These are phyloP conservation scores for Euwallacea similis DNA, from an alignment of 1,140 invertebrate genomes.

Conservation along the genomic window DNA sequence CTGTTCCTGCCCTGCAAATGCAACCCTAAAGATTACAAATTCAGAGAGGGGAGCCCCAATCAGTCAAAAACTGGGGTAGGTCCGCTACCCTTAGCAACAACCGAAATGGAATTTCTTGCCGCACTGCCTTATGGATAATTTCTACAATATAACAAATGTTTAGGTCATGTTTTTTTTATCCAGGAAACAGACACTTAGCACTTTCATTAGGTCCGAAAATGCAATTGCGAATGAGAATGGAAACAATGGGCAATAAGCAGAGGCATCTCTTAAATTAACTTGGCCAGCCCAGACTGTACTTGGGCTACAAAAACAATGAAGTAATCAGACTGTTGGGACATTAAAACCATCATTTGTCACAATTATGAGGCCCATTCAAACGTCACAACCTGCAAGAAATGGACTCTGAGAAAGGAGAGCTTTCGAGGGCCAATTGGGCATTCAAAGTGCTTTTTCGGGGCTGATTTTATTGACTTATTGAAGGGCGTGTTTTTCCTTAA, in stretches of 20 bases:
- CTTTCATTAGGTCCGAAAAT: slow-evolving; percentile 28
- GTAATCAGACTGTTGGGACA: slow-evolving; percentile 45
- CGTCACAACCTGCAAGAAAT: slow-evolving; percentile 39
- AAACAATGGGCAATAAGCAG: slow-evolving; percentile 33
- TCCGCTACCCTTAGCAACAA: slow-evolving; percentile 21
- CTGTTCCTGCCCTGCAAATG: no score
- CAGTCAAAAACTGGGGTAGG: slow-evolving; percentile 19
- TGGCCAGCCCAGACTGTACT: slow-evolving; percentile 15
- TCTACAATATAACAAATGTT: no score
- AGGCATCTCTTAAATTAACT: slow-evolving; percentile 31
- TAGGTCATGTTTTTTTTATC: neutral
- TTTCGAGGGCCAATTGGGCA: slow-evolving; percentile 7
- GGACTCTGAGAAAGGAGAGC: slow-evolving; percentile 4
- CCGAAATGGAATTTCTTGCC: neutral
- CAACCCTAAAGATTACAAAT: neutral
- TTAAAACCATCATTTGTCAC: slow-evolving; percentile 47
- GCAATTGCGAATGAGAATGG: slow-evolving; percentile 24
- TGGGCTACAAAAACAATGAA: slow-evolving; percentile 45
- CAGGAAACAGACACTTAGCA: slow-evolving; percentile 9
- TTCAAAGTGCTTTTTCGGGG: neutral
- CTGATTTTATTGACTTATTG: no score
- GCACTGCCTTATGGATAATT: neutral
- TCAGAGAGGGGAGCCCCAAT: slow-evolving; percentile 9
- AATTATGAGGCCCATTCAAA: slow-evolving; percentile 46
- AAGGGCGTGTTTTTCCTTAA: no score